Evolutionary conservation across 2,888 invertebrate species (phyloP).

Genomic region (Zaprionus bogoriensis): DNA sequence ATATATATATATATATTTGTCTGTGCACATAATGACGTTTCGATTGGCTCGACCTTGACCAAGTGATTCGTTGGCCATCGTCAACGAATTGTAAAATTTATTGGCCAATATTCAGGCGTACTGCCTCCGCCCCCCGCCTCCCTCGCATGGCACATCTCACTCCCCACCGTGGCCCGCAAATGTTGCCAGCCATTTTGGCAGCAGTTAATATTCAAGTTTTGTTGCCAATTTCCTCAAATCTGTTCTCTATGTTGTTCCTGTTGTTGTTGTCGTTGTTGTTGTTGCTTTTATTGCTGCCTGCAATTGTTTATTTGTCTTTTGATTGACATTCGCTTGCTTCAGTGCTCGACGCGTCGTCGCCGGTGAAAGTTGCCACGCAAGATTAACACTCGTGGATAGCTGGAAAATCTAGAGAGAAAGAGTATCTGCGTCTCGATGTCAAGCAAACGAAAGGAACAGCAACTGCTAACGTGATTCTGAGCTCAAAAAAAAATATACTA

Average conservation of each 20-base stretch:
- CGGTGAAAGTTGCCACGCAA: conserved; percentile 41
- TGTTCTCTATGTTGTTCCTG: conserved; percentile 17
- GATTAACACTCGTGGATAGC: background rate
- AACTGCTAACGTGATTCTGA: no score
- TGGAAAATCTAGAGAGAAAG: conserved; percentile 3
- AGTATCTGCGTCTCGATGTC: no score
- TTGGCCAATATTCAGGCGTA: conserved; percentile 71
- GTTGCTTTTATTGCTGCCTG: no score
- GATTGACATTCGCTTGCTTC: conserved; percentile 57
- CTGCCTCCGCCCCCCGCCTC: conserved; percentile 15
- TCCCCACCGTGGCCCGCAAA: conserved; percentile 30
- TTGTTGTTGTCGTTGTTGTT: conserved; percentile 25
- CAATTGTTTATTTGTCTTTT: conserved; percentile 46
- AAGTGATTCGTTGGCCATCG: conserved; percentile 60
- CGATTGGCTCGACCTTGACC: conserved; percentile 64
- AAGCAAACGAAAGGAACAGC: no score
- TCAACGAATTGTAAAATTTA: conserved; percentile 74
- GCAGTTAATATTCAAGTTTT: conserved; percentile 74
- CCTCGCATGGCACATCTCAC: no score
- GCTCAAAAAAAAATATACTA: no score
- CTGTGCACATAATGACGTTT: conserved; percentile 60
- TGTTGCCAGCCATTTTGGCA: conserved; percentile 64
- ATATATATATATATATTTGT: conserved; percentile 3
- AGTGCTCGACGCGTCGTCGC: conserved; percentile 52
- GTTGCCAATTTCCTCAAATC: conserved; percentile 65